Evolutionary conservation across 2,888 invertebrate genomes (phyloP).

Genomic region (Protonemura montana): DNA sequence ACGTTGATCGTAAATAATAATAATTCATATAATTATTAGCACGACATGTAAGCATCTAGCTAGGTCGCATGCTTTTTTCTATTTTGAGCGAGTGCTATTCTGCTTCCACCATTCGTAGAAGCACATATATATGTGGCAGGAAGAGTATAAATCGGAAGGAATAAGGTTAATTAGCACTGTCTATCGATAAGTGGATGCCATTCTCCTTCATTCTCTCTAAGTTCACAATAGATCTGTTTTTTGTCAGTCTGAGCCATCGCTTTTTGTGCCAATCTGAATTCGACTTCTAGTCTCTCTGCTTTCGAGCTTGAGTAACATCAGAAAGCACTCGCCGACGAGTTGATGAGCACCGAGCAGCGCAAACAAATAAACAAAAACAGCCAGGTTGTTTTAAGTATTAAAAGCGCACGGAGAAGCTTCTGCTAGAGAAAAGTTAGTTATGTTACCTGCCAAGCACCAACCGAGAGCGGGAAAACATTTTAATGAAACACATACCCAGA

Average conservation of each 20-base stretch:
- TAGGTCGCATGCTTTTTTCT: neutral
- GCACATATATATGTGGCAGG: too few species aligned
- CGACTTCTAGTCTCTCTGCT: neutral
- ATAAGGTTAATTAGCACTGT: conserved; percentile 19
- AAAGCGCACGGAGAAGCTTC: neutral
- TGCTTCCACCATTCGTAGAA: neutral
- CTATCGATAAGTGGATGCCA: neutral
- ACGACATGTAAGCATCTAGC: neutral
- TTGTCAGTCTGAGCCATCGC: neutral
- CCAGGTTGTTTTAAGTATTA: neutral
- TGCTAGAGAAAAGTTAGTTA: neutral
- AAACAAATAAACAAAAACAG: neutral
- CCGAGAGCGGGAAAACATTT: neutral
- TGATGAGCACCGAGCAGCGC: conserved; percentile 18
- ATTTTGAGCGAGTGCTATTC: neutral
- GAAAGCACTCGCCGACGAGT: conserved; percentile 2
- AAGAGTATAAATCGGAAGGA: neutral
- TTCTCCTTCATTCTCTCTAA: neutral
- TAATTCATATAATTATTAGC: neutral
- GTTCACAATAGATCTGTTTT: neutral
- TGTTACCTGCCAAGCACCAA: neutral
- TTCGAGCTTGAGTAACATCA: conserved; percentile 21
- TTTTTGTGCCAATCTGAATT: conserved; percentile 31
- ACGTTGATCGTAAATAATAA: neutral
- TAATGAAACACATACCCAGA: neutral